These are phyloP conservation scores for Kryptolebias marmoratus DNA, from an alignment of 2,113 vertebrate species.

Conservation along the genomic window DNA sequence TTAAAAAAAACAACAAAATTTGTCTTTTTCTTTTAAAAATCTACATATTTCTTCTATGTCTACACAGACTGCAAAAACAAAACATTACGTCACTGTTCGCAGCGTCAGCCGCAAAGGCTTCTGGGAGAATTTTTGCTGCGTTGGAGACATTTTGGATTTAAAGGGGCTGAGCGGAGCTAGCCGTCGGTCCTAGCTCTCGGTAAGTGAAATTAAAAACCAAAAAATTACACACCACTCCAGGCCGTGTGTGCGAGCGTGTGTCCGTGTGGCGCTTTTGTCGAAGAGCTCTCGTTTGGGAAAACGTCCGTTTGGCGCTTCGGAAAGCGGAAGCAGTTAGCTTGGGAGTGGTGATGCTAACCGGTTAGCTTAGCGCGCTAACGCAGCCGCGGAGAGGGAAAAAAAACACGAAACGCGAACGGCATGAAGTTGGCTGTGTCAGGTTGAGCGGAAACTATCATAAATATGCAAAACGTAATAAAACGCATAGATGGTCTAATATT, in stretches of 20 bases:
- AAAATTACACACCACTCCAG: fast-evolving
- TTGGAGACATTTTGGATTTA: constrained; percentile 80
- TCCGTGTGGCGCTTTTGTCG: fast-evolving
- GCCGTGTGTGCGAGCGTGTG: fast-evolving
- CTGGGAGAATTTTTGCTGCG: constrained; percentile 54
- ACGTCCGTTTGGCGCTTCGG: not conserved
- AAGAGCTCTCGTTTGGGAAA: not conserved
- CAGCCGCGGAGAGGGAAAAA: constrained; percentile 26
- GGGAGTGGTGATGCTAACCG: constrained; percentile 75
- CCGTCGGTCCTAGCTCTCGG: constrained; percentile 67
- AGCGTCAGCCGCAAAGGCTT: constrained; percentile 43
- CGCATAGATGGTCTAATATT: no score
- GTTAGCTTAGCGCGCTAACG: constrained; percentile 37
- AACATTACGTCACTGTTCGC: constrained; percentile 65
- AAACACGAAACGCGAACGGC: not conserved
- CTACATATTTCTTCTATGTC: no score
- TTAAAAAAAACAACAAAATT: no score
- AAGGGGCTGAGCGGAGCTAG: constrained; percentile 73
- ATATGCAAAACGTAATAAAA: not conserved
- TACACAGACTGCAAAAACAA: constrained; percentile 27
- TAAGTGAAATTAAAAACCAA: constrained; percentile 44
- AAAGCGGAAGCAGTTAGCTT: not conserved
- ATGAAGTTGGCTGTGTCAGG: not conserved
- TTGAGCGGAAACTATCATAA: not conserved
- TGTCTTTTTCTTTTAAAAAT: no score